These are phyloP conservation scores for Atta cephalotes DNA, from an alignment of 1,140 invertebrate species.

Conservation along the genomic window DNA sequence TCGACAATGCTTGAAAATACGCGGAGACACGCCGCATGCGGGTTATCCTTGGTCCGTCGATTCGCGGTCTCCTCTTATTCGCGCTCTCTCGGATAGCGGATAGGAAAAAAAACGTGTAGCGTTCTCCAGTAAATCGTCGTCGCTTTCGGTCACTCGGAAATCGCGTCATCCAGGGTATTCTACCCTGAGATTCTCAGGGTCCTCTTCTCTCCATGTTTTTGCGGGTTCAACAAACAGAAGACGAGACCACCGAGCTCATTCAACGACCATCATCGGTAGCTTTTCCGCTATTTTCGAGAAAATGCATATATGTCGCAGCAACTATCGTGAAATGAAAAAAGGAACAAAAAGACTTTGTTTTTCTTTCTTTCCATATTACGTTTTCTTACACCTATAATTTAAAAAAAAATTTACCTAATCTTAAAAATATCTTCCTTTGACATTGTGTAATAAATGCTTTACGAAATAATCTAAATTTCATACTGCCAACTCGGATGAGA, in stretches of 20 bases:
- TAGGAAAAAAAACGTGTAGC: conserved; percentile 2
- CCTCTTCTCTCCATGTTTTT: background rate
- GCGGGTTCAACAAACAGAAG: conserved; percentile 27
- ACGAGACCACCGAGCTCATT: conserved; percentile 21
- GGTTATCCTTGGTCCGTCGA: conserved; percentile 77
- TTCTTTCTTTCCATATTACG: background rate
- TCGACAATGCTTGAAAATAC: conserved; percentile 82
- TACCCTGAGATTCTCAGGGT: background rate
- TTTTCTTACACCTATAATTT: background rate
- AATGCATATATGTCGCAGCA: background rate
- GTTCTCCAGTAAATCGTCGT: conserved; percentile 48
- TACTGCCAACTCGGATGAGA: background rate
- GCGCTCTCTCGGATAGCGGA: background rate
- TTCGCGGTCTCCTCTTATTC: conserved; percentile 69
- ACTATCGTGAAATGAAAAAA: background rate
- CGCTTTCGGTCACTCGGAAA: conserved; percentile 55
- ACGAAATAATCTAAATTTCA: background rate
- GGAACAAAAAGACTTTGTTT: background rate
- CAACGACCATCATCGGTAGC: conserved; percentile 38
- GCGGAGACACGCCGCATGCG: conserved; percentile 72
- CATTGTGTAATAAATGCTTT: background rate
- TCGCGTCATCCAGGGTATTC: conserved; percentile 4
- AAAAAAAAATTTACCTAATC: background rate
- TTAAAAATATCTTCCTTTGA: background rate
- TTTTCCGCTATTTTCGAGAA: conserved; percentile 38